Evolutionary conservation across 2,888 invertebrate species (phyloP).

Genomic region (Timema cristinae): DNA sequence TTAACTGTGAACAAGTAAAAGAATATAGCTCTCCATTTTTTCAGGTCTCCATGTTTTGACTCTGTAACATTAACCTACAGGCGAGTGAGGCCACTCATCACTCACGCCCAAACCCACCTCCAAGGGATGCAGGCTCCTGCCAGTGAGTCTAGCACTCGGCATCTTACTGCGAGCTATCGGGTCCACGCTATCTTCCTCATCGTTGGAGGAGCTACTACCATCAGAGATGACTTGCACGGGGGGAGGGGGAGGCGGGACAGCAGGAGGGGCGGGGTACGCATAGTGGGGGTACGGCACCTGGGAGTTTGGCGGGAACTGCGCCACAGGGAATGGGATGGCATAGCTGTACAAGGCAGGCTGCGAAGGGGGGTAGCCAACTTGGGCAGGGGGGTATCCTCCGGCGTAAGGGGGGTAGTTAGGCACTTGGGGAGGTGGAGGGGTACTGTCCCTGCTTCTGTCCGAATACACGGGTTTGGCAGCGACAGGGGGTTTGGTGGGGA

Average conservation of each 20-base stretch:
- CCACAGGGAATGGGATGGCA: background rate
- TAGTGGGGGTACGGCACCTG: background rate
- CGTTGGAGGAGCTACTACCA: constrained; percentile 39
- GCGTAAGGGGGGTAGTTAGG: constrained; percentile 34
- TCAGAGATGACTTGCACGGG: constrained; percentile 48
- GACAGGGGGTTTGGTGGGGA: background rate
- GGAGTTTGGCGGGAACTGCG: background rate
- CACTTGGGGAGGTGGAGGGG: constrained; percentile 39
- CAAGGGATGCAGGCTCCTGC: constrained; percentile 29
- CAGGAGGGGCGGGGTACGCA: constrained; percentile 37
- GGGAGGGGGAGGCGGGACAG: constrained; percentile 50
- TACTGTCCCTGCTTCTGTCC: background rate
- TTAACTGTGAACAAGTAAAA: too few relatives aligned
- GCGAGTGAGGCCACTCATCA: too few relatives aligned
- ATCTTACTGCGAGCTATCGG: constrained; percentile 33
- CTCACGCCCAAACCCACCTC: constrained; percentile 29
- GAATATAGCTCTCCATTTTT: too few relatives aligned
- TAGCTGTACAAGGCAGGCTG: constrained; percentile 1
- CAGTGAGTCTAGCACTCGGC: constrained; percentile 32
- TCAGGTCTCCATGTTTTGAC: too few relatives aligned
- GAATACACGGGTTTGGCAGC: constrained; percentile 23
- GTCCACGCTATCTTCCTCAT: constrained; percentile 33
- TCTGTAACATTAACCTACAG: too few relatives aligned
- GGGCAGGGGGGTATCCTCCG: background rate
- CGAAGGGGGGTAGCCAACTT: background rate